Base-by-base conservation (phyloP, 2,113 vertebrate genomes). In the Xyrauchen texanus region DNA sequence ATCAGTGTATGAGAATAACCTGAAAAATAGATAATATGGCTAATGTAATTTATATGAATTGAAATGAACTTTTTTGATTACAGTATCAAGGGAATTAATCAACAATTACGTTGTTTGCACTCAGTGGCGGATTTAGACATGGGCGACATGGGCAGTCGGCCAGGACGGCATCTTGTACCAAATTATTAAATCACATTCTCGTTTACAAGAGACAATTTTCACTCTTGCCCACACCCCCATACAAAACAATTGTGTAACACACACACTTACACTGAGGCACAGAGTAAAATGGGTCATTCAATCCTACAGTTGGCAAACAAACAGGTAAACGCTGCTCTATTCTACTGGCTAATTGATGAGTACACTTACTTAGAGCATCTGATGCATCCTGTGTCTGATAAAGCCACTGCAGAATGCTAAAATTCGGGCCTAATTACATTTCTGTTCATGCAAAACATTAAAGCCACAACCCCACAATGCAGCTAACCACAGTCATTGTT, bases 401-500 rank as follows among this genome's bases (percentile, higher is more conserved):
- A 58, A 52, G 58, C 63, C 21, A 15, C 72, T 63, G 16, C 16
- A n/a, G 60, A 75, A 63, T 11, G 15, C 45, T 34, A 12, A 75
- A 75, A 75, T 46, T 34, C 3, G 21, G 21, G 21, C 21, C 21
- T 34, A 52, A 52, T 63, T 75, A 75, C 58, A 63, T 3, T 51
- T 75, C 72, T 63, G 46, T 63, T 63, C 72, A 75, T 75, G 72
- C 72, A 63, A 75, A 75, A 75, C 72, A 73, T 47, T 73, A 73
- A 60, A 73, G 55, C 70, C 55, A 61, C 74, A 76, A 65, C 60
- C 21, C 21, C 49, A n/a, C 74, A 65, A 66, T 53, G 21, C 12
- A 44, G 8, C 21, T 53, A 66, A 76, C 74, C 79, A 81, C 64
- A 84, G 69, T 68, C 78, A 69, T 52, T 61, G 83, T 78, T 61